Evolutionary conservation across 2,888 invertebrate genomes (phyloP), one percentile per base, ranked within the genome.

Genomic region (Plebejus melissa): DNA sequence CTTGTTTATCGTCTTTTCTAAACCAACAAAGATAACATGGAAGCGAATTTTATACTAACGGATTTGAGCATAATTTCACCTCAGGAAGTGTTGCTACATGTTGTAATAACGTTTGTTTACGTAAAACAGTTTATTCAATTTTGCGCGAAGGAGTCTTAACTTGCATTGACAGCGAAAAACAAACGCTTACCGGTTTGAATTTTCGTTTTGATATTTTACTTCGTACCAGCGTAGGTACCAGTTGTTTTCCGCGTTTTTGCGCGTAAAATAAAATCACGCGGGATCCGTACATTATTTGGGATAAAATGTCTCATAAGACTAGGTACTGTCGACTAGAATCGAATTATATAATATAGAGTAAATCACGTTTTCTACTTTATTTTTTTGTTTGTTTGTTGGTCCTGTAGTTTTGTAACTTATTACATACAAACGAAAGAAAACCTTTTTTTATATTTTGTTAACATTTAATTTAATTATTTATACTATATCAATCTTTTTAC

Each of bases 91-190:
- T 72, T 72, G 72, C 72, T 54, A 72, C 72, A 72, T 50, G 54
- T 72, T 71, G 50, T 72, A 72, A 72, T 72, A 72, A 72, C 50
- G 72, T 72, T 72, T 72, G 72, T 72, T 72, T 72, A 72, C 72
- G 72, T 72, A 72, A 72, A 72, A 72, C 72, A 54, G 72, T 72
- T 72, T 72, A 72, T 72, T 72, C 50, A 72, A 72, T 72, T 72
- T 72, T 72, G 72, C 54, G 22, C 72, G 72, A 36, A 72, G 72
- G 46, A 72, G 28, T 54, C 72, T 72, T 72, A 50, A 54, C 72
- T 72, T 72, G 50, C 72, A 72, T 72, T 72, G 72, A 72, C 72
- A 72, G 72, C 50, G 46, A 72, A 72, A 71, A 72, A 72, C 72
- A 72, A 54, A 72, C 46, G 72, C 50, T 50, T 54, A 54, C 22